Conservation (phyloP, 2,113 vertebrate genomes). For the Lutjanus erythropterus region DNA sequence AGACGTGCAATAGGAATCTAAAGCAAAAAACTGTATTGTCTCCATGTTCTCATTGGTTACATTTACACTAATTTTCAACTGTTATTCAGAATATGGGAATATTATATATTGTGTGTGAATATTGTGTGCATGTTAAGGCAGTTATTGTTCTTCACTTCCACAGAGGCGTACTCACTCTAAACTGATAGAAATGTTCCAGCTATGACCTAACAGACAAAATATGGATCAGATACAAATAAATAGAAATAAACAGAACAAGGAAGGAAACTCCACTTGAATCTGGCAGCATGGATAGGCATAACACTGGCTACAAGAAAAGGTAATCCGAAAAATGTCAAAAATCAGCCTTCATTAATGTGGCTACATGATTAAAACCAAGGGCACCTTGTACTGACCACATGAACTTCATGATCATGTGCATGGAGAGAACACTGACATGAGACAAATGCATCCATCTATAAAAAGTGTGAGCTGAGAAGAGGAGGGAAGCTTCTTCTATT, state of each 20-base stretch:
- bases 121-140: no score
- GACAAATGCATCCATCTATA: not conserved
- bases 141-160: not conserved
- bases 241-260: not conserved
- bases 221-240: not conserved
- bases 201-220: not conserved
- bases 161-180: not conserved
- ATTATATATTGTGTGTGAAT: no score
- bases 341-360: not conserved
- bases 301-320: not conserved
- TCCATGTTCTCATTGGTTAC: not conserved
- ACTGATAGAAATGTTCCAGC: not conserved
- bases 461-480: not conserved
- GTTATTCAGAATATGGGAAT: no score
- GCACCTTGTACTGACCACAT: not conserved
- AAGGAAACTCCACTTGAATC: not conserved
- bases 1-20: not conserved
- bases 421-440: not conserved
- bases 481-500: not conserved
- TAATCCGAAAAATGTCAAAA: not conserved
- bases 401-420: not conserved
- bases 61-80: no score
- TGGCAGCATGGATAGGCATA: no score
- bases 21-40: not conserved
- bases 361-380: not conserved